Base-by-base conservation (phyloP, 2,113 vertebrate genomes). In the Petrocephalus zakoni region DNA sequence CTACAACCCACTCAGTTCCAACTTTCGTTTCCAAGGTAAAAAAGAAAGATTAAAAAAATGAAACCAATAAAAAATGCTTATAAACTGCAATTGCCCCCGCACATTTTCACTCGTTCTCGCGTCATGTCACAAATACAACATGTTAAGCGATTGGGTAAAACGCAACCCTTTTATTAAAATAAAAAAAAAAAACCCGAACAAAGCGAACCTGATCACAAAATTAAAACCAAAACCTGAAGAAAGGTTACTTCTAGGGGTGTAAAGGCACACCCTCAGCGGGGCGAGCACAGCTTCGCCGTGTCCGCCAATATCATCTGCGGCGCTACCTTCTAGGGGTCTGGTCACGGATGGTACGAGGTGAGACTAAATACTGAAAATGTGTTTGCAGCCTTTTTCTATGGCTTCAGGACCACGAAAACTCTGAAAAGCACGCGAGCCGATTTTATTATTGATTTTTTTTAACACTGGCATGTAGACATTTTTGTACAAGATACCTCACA, bases 401-500 rank as follows among this genome's bases (percentile, higher is more conserved):
- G 58, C 19, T 47, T 64, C 56, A 47, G 55, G 29, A 82, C 52
- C 78, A 88, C 19, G 37, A 61, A 83, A 88, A 19, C 52, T 56
- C 87, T 81, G 87, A 88, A 88, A 88, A 88, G 87, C 87, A 75
- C 78, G 88, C 52, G 61, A 56, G 46, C 25, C 22, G 25, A 92
- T 94, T 68, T 94, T 95, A 94, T 93, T 94, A 94, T 91, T 92
- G 93, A 94, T 93, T 88, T 89, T 89, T 92, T 46, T 89, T 75
- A 91, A 93, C 90, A 93, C 90, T 91, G 89, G 87, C 90, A 90
- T 90, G 85, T 91, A 90, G 86, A 92, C 90, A 92, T 90, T 93
- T 68, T 93, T 94, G 93, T 95, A 96, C 89, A 95, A 90, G 90
- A 91, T 93, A 94, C 93, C 91, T 94, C 93, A 97, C 93, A 92